A percentile compares a stretch with the other conserved stretches of the same genome.
Conservation (phyloP, 2,888 invertebrate species). For the Polyploca ridens region DNA sequence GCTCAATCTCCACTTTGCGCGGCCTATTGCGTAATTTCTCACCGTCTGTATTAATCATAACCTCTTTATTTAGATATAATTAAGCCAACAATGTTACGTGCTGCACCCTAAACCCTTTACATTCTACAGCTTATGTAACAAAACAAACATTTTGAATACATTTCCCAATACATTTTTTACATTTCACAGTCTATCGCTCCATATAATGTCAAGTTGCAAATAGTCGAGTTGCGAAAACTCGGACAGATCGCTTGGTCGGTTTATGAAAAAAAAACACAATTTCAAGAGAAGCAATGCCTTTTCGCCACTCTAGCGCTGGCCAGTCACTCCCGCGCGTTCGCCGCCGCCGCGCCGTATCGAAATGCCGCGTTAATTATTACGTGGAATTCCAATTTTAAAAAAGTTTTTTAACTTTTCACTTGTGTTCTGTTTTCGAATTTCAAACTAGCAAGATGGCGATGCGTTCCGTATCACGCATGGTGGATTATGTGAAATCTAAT, state of each 20-base stretch:
- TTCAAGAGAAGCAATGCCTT: conserved; percentile 39
- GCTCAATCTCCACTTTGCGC: not conserved
- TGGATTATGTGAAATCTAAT: conserved; percentile 53
- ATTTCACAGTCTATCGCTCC: conserved; percentile 13
- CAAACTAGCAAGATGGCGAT: conserved; percentile 50
- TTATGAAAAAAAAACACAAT: conserved; percentile 40
- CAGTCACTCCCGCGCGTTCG: conserved; percentile 64
- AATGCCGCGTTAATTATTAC: conserved; percentile 45
- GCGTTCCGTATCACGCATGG: conserved; percentile 49
- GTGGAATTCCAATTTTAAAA: conserved; percentile 25
- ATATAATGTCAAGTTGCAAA: conserved; percentile 7
- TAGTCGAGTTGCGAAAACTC: conserved; percentile 11
- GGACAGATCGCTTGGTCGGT: conserved; percentile 6
- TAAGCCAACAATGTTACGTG: not conserved
- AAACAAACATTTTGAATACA: not conserved
- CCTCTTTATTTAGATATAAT: not conserved
- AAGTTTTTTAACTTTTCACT: conserved; percentile 19
- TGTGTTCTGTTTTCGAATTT: conserved; percentile 23
- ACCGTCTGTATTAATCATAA: not conserved
- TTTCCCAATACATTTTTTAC: not conserved
- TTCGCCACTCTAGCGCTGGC: conserved; percentile 31
- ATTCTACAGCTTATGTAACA: not conserved
- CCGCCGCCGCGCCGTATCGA: conserved; percentile 36
- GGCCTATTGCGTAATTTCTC: not conserved
- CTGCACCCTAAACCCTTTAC: not conserved